Base-by-base conservation (phyloP, 2,113 vertebrate species). In the Vireo altiloquus region DNA sequence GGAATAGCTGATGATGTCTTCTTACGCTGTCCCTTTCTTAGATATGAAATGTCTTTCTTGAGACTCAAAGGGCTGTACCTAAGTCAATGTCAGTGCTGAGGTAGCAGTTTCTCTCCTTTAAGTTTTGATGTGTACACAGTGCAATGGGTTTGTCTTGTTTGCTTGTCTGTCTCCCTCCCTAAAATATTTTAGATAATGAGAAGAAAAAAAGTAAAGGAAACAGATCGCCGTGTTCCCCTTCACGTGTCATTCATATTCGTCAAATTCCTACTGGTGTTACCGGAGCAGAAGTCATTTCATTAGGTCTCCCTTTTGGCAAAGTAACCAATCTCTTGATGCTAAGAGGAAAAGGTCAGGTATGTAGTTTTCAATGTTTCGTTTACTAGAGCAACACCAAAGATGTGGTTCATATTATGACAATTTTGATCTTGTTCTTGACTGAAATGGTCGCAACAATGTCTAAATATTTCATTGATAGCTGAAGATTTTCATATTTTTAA, bases 261-360 rank as follows among this genome's bases (percentile, higher is more conserved):
- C 98, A 98, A 89, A 97, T 99, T 98, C 98, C 98, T 95, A 95
- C 66, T 90, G 97, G 97, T 82, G 98, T 96, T 87, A 98, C 98
- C 15, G 98, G 98, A 97, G 94, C 97, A 86, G 99, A 99, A 83
- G 46, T 99, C 46, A 94, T 98, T 97, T 98, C 98, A 74, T 95
- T 99, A 98, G 98, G 97, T 76, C 68, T 98, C 77, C 98, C 98
- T 77, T 99, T 99, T 93, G 99, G 99, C 91, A 98, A 97, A 98
- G 98, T 99, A 96, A 99, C 98, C 60, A 99, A 99, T 94, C 69
- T 99, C 92, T 98, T 99, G 97, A 98, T 99, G 97, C 97, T 99
- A 35, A 98, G 97, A 97, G 96, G 95, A 89, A 99, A 97, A 98
- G 97, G 97, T 91, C 98, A 99, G 98, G 99, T 99, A 98, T 53